Evolutionary conservation across 1,140 invertebrate genomes (phyloP).

Genomic region (Triops longicaudatus): DNA sequence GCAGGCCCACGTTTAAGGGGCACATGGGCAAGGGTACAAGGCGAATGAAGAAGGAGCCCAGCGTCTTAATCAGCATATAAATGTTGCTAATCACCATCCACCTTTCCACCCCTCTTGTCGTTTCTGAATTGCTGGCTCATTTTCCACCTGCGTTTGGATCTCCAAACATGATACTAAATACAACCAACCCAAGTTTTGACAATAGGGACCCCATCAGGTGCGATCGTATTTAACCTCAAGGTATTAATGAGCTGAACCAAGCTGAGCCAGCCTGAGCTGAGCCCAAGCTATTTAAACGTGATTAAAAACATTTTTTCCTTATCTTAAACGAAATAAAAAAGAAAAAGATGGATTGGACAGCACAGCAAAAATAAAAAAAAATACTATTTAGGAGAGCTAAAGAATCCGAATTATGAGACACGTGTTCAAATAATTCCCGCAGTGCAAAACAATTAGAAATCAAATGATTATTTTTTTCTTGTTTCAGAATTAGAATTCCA

Average conservation of each 20-base stretch:
- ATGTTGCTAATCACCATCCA: constrained; percentile 11
- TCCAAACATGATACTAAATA: neutral
- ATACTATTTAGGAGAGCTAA: no score
- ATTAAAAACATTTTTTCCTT: no score
- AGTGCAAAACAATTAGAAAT: no score
- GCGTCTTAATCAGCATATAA: constrained; percentile 15
- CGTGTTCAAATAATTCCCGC: no score
- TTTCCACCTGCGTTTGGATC: neutral
- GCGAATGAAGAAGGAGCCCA: neutral
- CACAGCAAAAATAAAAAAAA: no score
- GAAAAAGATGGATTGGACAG: no score
- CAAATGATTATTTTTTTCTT: no score
- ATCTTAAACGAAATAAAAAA: no score
- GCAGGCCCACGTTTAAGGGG: neutral
- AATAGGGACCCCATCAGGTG: neutral
- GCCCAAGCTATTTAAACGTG: neutral
- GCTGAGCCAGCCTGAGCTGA: no score
- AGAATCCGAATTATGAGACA: no score
- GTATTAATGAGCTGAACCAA: neutral
- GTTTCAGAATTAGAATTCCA: no score
- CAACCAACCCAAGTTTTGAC: neutral
- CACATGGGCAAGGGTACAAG: neutral
- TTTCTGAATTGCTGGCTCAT: neutral
- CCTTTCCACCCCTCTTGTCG: neutral
- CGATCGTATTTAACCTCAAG: neutral